phyloP scores from a whole-genome alignment of 1,140 invertebrate genomes.

The Bradynema listronoti region DNA sequence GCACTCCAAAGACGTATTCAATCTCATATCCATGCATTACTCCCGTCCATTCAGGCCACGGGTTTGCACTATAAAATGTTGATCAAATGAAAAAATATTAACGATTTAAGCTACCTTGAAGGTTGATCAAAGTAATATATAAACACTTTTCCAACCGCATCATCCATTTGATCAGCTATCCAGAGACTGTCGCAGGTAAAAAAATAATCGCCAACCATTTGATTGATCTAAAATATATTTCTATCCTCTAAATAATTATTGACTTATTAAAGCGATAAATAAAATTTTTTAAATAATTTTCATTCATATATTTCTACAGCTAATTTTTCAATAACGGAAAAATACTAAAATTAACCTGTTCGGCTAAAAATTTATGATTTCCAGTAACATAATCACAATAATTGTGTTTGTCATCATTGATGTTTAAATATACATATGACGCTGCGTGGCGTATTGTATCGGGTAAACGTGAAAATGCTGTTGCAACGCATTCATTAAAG shows the following conservation, averaged over 20 bases:
- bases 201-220: slow-evolving; percentile 55
- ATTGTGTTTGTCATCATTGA: slow-evolving; percentile 22
- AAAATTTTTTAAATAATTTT: slow-evolving; percentile 10
- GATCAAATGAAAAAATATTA: not conserved
- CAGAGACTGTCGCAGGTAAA: slow-evolving; percentile 56
- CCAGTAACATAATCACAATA: slow-evolving; percentile 38
- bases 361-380: slow-evolving; percentile 42
- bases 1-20: slow-evolving; percentile 55
- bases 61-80: slow-evolving; percentile 62
- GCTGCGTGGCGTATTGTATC: slow-evolving; percentile 49
- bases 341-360: slow-evolving; percentile 41
- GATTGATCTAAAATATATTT: slow-evolving; percentile 39
- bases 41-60: slow-evolving; percentile 90
- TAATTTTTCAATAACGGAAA: slow-evolving; percentile 24
- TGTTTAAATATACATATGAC: slow-evolving; percentile 50
- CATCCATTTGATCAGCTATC: slow-evolving; percentile 52
- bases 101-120: slow-evolving; percentile 24
- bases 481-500: slow-evolving; percentile 51
- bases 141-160: slow-evolving; percentile 44
- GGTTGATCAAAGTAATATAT: slow-evolving; percentile 57
- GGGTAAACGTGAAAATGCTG: slow-evolving; percentile 41
- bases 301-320: slow-evolving; percentile 17
- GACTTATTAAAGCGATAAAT: too few species aligned
- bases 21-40: slow-evolving; percentile 93
- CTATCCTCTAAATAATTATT: slow-evolving; percentile 8